These are phyloP conservation scores for Drosophila cardini DNA, from an alignment of 1,140 invertebrate species.

Conservation along the genomic window DNA sequence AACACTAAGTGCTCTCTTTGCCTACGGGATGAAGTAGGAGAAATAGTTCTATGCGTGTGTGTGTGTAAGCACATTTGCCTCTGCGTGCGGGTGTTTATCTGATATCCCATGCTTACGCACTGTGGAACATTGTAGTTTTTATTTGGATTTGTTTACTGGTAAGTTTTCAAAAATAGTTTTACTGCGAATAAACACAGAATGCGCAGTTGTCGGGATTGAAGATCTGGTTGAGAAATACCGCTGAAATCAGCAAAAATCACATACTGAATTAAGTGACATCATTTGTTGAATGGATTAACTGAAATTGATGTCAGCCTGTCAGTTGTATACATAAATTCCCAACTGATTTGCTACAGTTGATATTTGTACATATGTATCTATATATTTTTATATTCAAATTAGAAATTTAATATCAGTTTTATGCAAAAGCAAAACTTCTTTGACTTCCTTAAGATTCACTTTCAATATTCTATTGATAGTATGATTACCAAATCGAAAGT, in stretches of 20 bases:
- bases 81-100: no score
- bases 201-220: slow-evolving; percentile 49
- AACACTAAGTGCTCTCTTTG: slow-evolving; percentile 3
- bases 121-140: no score
- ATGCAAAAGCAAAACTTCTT: neutral
- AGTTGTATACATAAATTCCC: slow-evolving; percentile 18
- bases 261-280: slow-evolving; percentile 53
- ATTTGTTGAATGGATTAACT: slow-evolving; percentile 15
- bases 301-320: slow-evolving; percentile 13
- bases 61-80: neutral
- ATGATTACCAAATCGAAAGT: slow-evolving; percentile 9
- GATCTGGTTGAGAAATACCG: slow-evolving; percentile 11
- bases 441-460: slow-evolving; percentile 17
- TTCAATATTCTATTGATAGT: slow-evolving; percentile 1
- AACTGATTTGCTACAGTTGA: slow-evolving; percentile 2
- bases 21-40: neutral
- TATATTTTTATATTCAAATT: slow-evolving; percentile 1
- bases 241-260: slow-evolving; percentile 40
- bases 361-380: no score
- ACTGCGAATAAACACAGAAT: slow-evolving; percentile 34
- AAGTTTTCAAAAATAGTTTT: slow-evolving; percentile 35
- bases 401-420: neutral
- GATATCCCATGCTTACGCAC: no score
- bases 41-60: neutral
- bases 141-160: slow-evolving; percentile 10